Evolutionary conservation across 2,797 vertebrate species (phyloP).

Genomic region (Anguilla marmorata): DNA sequence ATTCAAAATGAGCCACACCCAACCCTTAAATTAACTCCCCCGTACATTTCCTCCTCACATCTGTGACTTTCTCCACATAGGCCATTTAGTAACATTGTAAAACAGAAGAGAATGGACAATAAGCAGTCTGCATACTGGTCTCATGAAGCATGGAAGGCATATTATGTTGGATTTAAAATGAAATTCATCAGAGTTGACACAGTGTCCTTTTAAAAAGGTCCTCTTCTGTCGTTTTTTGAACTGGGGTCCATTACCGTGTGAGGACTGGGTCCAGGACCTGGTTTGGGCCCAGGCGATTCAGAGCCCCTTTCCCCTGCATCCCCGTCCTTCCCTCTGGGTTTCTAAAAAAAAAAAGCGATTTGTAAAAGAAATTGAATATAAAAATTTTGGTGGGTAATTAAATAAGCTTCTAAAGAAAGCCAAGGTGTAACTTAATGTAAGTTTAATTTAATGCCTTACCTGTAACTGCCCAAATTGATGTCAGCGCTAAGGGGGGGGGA

Average conservation of each 20-base stretch:
- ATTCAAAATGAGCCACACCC: not conserved
- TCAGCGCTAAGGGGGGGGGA: slow-evolving; percentile 52
- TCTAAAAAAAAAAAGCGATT: slow-evolving; percentile 50
- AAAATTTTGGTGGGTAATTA: not conserved
- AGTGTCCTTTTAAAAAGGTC: not conserved
- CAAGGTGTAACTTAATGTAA: slow-evolving; percentile 18
- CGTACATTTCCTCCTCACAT: not conserved
- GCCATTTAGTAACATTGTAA: not conserved
- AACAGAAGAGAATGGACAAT: not conserved
- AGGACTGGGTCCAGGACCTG: slow-evolving; percentile 77
- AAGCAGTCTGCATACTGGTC: not conserved
- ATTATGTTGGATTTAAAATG: not conserved
- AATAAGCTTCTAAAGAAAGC: not conserved
- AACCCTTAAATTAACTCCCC: not conserved
- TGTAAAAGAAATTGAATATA: not conserved
- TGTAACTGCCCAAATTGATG: slow-evolving; percentile 54
- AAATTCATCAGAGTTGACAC: not conserved
- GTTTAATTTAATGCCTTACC: slow-evolving; percentile 44
- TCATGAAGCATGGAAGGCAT: not conserved
- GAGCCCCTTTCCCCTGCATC: slow-evolving; percentile 77
- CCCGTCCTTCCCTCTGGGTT: slow-evolving; percentile 86
- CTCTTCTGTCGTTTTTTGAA: not conserved
- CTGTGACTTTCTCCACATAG: not conserved
- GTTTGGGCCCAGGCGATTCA: slow-evolving; percentile 83
- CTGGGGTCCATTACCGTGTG: slow-evolving; percentile 74